phyloP scores from a whole-genome alignment of 2,797 vertebrate genomes.

The Sebastes goodei region DNA sequence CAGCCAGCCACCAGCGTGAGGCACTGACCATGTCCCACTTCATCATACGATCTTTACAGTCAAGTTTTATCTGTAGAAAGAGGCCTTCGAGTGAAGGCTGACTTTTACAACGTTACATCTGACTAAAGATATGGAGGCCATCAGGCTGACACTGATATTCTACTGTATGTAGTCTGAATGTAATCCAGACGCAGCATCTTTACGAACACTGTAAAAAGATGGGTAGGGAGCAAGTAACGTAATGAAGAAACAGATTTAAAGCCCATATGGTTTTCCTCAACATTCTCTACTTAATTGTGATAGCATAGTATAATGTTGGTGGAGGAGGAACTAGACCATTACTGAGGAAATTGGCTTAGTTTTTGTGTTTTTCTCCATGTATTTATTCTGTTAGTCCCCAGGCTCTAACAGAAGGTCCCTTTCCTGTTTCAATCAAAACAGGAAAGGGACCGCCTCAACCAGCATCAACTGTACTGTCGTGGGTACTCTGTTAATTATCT shows the following conservation, averaged over 20 bases:
- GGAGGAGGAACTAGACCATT: background rate
- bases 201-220: background rate
- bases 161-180: background rate
- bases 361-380: background rate
- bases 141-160: background rate
- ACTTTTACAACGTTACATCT: background rate
- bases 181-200: background rate
- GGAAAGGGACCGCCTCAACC: background rate
- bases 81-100: background rate
- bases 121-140: background rate
- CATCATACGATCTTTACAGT: slow-evolving; percentile 26
- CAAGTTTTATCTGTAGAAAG: background rate
- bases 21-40: slow-evolving; percentile 6
- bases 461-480: background rate
- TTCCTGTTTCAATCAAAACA: slow-evolving; percentile 4
- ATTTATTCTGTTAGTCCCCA: background rate
- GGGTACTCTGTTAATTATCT: background rate
- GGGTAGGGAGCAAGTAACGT: background rate
- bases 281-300: background rate
- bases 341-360: background rate
- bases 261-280: background rate
- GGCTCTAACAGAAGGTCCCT: background rate
- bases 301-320: background rate
- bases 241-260: background rate
- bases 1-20: background rate